A percentile compares a stretch with the other conserved stretches of the same genome.
Evolutionary conservation across 2,113 vertebrate species (phyloP).

Genomic region (Choloepus hoffmanni): DNA sequence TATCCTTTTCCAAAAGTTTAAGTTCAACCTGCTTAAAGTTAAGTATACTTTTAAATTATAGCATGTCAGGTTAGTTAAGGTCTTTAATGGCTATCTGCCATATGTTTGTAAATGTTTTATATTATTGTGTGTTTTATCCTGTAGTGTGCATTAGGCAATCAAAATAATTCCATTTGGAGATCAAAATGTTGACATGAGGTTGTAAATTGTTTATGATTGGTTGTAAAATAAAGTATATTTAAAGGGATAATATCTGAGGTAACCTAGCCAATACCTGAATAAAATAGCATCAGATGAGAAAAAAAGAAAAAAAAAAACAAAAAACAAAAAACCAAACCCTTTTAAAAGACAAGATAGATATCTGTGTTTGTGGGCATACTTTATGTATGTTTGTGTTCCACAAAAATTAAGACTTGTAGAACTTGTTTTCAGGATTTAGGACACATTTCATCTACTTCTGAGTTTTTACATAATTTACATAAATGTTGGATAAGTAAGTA

Average conservation of each 20-base stretch:
- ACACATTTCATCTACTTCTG: neutral
- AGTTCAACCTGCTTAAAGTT: too few relatives aligned
- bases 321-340: too few relatives aligned
- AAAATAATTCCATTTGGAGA: neutral
- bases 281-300: neutral
- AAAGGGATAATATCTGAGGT: neutral
- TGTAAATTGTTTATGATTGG: neutral
- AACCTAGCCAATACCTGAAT: neutral
- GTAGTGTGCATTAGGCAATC: neutral
- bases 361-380: neutral
- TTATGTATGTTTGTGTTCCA: too few relatives aligned
- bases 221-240: constrained; percentile 12
- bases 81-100: neutral
- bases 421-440: neutral
- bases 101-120: neutral
- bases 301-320: neutral
- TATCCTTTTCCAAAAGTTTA: too few relatives aligned
- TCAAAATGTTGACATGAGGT: neutral
- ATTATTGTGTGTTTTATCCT: neutral
- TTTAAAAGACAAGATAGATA: neutral
- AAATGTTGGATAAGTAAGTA: neutral
- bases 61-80: neutral
- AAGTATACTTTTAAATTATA: neutral
- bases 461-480: constrained; percentile 11
- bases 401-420: neutral